A percentile compares a stretch with the other conserved stretches of the same genome.
phyloP scores from a whole-genome alignment of 2,888 invertebrate genomes.

The Orchestes rusci region DNA sequence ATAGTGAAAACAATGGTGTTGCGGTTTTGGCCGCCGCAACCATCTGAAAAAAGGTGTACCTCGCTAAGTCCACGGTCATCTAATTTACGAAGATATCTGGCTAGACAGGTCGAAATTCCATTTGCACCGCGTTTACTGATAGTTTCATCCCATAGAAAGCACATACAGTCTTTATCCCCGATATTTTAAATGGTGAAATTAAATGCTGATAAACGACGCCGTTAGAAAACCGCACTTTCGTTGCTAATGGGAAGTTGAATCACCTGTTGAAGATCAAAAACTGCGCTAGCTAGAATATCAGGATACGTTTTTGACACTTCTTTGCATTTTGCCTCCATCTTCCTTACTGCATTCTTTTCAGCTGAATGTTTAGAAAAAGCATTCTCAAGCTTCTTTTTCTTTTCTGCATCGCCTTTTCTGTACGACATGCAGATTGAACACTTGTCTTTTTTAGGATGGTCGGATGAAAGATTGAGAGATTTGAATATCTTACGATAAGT shows the following conservation, averaged over 20 bases:
- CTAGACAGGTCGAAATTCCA: not conserved
- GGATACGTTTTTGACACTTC: constrained; percentile 1
- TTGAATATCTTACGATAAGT: constrained; percentile 1
- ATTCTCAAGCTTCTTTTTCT: not conserved
- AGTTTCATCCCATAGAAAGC: not conserved
- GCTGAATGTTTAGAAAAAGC: not conserved
- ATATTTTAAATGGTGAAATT: not conserved
- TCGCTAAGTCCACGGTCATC: too few species aligned
- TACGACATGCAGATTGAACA: not conserved
- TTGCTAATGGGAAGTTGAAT: not conserved
- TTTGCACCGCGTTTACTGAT: not conserved
- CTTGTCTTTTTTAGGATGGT: not conserved
- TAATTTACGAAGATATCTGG: not conserved
- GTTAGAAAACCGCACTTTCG: not conserved
- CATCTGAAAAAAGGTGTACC: too few species aligned
- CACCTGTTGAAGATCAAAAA: constrained; percentile 2
- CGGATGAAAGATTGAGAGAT: not conserved
- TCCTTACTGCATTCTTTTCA: not conserved
- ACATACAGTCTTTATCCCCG: not conserved
- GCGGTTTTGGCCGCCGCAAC: too few species aligned
- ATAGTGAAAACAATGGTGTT: too few species aligned
- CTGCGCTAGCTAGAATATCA: not conserved
- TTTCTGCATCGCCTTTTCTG: not conserved
- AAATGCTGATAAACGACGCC: not conserved
- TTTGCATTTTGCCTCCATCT: not conserved